Conservation (phyloP, 2,113 vertebrate species). For the Perccottus glenii region DNA sequence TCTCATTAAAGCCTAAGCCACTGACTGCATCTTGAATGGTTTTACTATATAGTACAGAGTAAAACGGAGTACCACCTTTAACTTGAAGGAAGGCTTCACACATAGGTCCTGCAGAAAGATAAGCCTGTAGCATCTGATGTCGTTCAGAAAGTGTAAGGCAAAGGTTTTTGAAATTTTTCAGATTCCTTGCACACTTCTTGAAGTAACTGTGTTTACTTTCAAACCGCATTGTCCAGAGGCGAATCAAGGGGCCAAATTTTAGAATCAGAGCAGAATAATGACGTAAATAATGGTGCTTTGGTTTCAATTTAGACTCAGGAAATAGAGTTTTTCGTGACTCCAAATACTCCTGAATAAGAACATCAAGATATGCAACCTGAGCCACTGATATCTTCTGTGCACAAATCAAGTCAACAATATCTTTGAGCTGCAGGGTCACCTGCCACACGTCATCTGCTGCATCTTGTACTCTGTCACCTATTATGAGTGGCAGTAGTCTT, state of each 20-base stretch:
- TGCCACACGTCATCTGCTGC: slow-evolving; percentile 16
- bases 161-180: no score
- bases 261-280: slow-evolving; percentile 13
- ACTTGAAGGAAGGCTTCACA: background rate
- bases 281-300: slow-evolving; percentile 1
- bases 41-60: slow-evolving; percentile 7
- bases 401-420: slow-evolving; percentile 24
- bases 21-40: slow-evolving; percentile 17
- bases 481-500: slow-evolving; percentile 18
- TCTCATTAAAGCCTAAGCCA: slow-evolving; percentile 13
- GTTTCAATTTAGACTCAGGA: background rate
- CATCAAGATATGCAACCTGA: slow-evolving; percentile 32
- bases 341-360: slow-evolving; percentile 36
- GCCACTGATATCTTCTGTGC: slow-evolving; percentile 15
- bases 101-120: slow-evolving; percentile 6
- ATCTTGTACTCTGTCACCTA: slow-evolving; percentile 24
- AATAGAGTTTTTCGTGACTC: slow-evolving; percentile 21
- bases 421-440: slow-evolving; percentile 8
- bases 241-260: slow-evolving; percentile 25
- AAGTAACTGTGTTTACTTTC: no score
- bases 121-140: background rate
- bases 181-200: no score
- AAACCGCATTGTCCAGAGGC: slow-evolving; percentile 14
- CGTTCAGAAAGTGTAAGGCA: no score
- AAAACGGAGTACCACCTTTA: slow-evolving; percentile 18